phyloP scores from a whole-genome alignment of 2,113 vertebrate species.

The Vicugna pacos region DNA sequence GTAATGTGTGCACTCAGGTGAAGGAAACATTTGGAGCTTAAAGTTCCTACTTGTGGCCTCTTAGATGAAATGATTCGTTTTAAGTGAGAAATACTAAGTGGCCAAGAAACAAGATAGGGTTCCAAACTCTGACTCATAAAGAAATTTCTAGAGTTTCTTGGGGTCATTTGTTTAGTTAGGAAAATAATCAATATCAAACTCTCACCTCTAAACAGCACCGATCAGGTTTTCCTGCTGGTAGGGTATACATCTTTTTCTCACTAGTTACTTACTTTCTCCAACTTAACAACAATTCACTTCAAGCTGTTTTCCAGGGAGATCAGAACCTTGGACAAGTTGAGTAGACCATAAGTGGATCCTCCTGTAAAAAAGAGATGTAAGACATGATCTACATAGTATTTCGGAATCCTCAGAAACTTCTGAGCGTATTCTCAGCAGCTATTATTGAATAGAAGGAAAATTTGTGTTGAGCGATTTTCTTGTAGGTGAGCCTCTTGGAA shows the following conservation, averaged over 20 bases:
- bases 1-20: background rate
- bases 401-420: background rate
- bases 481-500: background rate
- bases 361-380: background rate
- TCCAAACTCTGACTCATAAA: background rate
- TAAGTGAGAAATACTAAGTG: constrained; percentile 14
- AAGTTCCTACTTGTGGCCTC: background rate
- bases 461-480: background rate
- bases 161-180: background rate
- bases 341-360: background rate
- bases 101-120: background rate
- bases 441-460: background rate
- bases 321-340: background rate
- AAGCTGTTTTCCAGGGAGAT: background rate
- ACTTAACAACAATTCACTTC: background rate
- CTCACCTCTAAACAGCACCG: background rate
- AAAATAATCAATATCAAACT: background rate
- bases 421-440: background rate
- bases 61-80: background rate
- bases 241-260: background rate
- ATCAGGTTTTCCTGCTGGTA: background rate
- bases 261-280: background rate
- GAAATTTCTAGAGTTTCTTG: background rate
- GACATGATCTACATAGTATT: background rate
- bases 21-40: background rate